These are phyloP conservation scores for Bovichtus diacanthus DNA, from an alignment of 2,797 vertebrate genomes.

Conservation along the genomic window DNA sequence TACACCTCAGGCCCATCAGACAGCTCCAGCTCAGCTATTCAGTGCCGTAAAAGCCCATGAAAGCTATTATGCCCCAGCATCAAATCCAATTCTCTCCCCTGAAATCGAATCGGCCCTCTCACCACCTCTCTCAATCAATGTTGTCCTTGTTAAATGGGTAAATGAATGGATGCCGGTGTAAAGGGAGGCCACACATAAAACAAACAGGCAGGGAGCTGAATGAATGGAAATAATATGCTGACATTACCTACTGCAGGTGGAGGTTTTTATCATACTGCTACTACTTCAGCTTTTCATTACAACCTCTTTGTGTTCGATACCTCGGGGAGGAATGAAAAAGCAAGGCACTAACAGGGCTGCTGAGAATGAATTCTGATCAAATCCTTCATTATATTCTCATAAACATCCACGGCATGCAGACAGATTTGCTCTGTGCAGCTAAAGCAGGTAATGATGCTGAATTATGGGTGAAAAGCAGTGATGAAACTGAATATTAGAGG, in stretches of 20 bases:
- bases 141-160: constrained; percentile 77
- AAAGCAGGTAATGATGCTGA: neutral
- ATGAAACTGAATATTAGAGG: neutral
- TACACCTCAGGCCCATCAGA: constrained; percentile 68
- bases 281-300: constrained; percentile 6
- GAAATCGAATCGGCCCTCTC: constrained; percentile 76
- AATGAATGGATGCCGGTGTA: constrained; percentile 71
- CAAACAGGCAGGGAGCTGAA: constrained; percentile 44
- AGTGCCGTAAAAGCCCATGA: constrained; percentile 69
- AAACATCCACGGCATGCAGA: neutral
- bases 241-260: constrained; percentile 24
- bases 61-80: constrained; percentile 75
- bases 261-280: constrained; percentile 36
- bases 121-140: constrained; percentile 74
- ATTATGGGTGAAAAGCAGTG: neutral
- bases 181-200: constrained; percentile 57
- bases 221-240: constrained; percentile 38
- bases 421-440: neutral
- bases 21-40: constrained; percentile 71
- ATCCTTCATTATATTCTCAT: neutral
- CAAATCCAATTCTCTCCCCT: constrained; percentile 79
- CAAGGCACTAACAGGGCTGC: neutral
- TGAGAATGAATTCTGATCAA: constrained; percentile 5
- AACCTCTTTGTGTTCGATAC: constrained; percentile 3
- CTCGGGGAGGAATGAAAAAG: neutral